Evolutionary conservation across 2,113 vertebrate species (phyloP).

Genomic region (Heterotis niloticus): DNA sequence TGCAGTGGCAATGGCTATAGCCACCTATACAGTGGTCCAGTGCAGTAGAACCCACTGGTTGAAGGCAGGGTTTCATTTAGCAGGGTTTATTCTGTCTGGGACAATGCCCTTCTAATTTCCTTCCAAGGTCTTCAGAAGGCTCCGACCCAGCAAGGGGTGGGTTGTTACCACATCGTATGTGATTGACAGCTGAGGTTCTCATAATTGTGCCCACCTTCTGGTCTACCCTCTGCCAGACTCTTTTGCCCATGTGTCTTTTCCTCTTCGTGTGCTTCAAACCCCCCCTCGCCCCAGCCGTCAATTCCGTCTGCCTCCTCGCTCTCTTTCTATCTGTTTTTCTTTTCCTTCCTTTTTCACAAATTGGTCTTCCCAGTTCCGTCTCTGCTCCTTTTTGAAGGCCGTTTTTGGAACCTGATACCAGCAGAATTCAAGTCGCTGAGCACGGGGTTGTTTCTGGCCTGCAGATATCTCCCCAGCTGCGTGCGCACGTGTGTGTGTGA

Average conservation of each 20-base stretch:
- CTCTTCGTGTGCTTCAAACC: background rate
- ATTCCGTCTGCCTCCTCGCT: background rate
- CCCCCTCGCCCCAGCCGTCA: background rate
- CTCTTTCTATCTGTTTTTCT: slow-evolving; percentile 8
- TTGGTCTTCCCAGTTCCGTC: slow-evolving; percentile 17
- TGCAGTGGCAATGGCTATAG: too few relatives aligned
- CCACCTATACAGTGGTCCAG: too few relatives aligned
- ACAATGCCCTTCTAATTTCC: background rate
- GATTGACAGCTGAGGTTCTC: background rate
- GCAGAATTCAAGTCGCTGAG: background rate
- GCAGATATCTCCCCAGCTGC: slow-evolving; percentile 29
- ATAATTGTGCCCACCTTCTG: background rate
- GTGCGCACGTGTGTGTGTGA: slow-evolving; percentile 20
- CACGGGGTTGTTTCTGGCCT: background rate
- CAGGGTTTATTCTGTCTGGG: background rate
- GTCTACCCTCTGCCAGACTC: background rate
- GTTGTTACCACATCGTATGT: background rate
- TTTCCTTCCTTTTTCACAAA: slow-evolving; percentile 17
- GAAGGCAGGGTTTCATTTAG: background rate
- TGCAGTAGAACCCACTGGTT: too few relatives aligned
- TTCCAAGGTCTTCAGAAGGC: background rate
- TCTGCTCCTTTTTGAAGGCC: slow-evolving; percentile 18
- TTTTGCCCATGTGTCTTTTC: background rate
- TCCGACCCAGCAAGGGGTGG: too few relatives aligned
- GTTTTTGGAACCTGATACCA: slow-evolving; percentile 43